Percentiles rank a stretch among this genome's conserved stretches.
phyloP scores from a whole-genome alignment of 2,113 vertebrate genomes.

The Ochotona princeps region DNA sequence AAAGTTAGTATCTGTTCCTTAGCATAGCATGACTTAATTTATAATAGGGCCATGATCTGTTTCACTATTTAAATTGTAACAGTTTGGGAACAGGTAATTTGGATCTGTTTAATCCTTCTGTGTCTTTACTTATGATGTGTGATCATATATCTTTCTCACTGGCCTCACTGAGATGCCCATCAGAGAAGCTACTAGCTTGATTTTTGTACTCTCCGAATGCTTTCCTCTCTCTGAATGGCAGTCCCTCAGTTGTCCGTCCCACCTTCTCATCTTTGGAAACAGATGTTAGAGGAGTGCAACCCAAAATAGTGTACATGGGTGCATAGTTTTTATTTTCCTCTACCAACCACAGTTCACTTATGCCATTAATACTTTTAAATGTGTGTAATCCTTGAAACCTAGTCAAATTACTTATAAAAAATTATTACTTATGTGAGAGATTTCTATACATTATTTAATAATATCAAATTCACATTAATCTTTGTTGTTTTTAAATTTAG shows the following conservation, averaged over 20 bases:
- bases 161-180: neutral
- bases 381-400: constrained; percentile 52
- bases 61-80: neutral
- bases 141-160: neutral
- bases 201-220: neutral
- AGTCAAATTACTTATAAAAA: constrained; percentile 56
- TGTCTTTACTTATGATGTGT: neutral
- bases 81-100: neutral
- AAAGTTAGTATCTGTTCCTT: neutral
- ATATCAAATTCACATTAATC: constrained; percentile 24
- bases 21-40: neutral
- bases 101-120: constrained; percentile 4
- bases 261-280: neutral
- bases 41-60: neutral
- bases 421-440: constrained; percentile 61
- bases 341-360: constrained; percentile 28
- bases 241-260: neutral
- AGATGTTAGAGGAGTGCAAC: constrained; percentile 5
- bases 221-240: neutral
- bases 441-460: constrained; percentile 45
- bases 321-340: neutral
- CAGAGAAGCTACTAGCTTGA: neutral
- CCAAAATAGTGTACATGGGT: neutral
- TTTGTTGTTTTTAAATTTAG: constrained; percentile 38
- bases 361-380: constrained; percentile 44